Evolutionary conservation across 2,888 invertebrate genomes (phyloP), one percentile per base, ranked within the genome.

Genomic region (Sminthurides aquaticus): DNA sequence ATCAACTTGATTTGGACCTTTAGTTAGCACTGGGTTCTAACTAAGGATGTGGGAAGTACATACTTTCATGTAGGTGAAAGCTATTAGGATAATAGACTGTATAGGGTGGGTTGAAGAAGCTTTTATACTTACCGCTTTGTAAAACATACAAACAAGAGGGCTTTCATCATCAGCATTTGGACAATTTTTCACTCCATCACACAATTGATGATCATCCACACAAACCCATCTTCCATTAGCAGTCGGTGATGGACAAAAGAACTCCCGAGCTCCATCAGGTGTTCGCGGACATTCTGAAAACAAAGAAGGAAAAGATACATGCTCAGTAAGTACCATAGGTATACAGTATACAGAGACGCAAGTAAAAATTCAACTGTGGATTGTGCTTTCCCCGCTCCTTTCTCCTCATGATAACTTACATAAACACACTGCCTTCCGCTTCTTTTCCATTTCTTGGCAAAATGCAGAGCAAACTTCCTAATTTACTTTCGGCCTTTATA

Each of bases 101-200:
- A n/a, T n/a, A n/a, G n/a, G n/a, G n/a, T n/a, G n/a, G n/a, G n/a
- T n/a, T n/a, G n/a, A n/a, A n/a, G 5, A 11, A 34, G 15, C 8
- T 34, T 34, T 34, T 34, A 34, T 34, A 11, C 71, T 68, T 57
- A 73, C 73, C 25, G 65, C 68, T 55, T 65, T 66, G 66, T 69
- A 71, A 55, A 73, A 73, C 55, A 73, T 60, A 49, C 73, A 73
- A 15, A 65, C 66, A 43, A 57, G 26, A 2, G 67, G 20, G 24
- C 64, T 66, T 27, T 73, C 73, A 60, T 73, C 73, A 34, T 73
- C 73, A 2, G 68, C 68, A n/a, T 64, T 65, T n/a, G 73, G 73
- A 56, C 73, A 73, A 48, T 72, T 64, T 57, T 67, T 70, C 5
- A 68, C 62, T 8, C 71, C 73, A 55, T 73, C 67, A 60, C 73